phyloP scores from a whole-genome alignment of 2,113 vertebrate genomes.

The Syngnathus typhle region DNA sequence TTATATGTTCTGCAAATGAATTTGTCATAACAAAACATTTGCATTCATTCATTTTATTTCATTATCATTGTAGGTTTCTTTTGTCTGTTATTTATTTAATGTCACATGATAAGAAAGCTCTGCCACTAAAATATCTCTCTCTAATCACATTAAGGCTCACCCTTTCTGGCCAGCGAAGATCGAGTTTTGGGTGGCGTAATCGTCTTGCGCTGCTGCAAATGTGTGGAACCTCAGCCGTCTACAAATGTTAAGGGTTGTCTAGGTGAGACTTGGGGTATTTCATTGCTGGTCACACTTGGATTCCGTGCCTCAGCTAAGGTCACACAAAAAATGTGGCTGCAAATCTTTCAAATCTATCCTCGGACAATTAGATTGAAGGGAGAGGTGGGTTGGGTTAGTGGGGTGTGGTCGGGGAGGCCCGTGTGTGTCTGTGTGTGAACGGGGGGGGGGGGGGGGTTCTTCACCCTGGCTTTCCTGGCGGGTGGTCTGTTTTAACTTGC shows the following conservation, averaged over 20 bases:
- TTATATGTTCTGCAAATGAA: not conserved
- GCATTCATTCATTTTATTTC: too few relatives aligned
- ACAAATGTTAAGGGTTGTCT: slow-evolving; percentile 83
- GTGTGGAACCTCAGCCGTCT: slow-evolving; percentile 78
- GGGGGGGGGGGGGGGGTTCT: not conserved
- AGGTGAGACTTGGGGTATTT: slow-evolving; percentile 70
- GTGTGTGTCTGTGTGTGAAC: too few relatives aligned
- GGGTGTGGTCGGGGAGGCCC: not conserved
- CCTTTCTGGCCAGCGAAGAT: slow-evolving; percentile 91
- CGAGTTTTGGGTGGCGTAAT: slow-evolving; percentile 95
- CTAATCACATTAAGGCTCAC: slow-evolving; percentile 79
- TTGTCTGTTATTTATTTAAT: slow-evolving; percentile 12
- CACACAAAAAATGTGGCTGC: slow-evolving; percentile 2
- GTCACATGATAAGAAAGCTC: slow-evolving; percentile 3
- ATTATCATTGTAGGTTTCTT: not conserved
- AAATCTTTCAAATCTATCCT: slow-evolving; percentile 29
- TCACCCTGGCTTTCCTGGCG: slow-evolving; percentile 33
- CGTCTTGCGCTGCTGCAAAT: slow-evolving; percentile 87
- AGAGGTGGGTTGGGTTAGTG: slow-evolving; percentile 1
- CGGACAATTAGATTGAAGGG: slow-evolving; percentile 4
- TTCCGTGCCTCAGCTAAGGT: not conserved
- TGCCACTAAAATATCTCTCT: slow-evolving; percentile 15
- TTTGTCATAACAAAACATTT: too few relatives aligned
- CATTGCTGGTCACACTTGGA: not conserved
- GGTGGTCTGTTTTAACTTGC: slow-evolving; percentile 55